These are phyloP conservation scores for Coregonus clupeaformis DNA, from an alignment of 2,113 vertebrate genomes.

Conservation along the genomic window DNA sequence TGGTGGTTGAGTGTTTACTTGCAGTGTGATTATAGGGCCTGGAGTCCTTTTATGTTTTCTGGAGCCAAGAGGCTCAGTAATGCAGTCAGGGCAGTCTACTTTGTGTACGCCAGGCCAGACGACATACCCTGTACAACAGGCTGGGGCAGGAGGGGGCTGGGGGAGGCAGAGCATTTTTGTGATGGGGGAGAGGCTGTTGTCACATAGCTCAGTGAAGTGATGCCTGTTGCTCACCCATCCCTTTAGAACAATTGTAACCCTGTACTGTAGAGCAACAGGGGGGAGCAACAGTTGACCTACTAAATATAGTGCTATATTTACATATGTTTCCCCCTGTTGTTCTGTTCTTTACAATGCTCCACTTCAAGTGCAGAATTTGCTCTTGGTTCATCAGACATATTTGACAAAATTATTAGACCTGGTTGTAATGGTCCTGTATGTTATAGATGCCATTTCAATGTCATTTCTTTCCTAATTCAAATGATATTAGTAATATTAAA, in stretches of 20 bases:
- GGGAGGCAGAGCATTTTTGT: constrained; percentile 18
- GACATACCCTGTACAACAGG: constrained; percentile 40
- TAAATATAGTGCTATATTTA: constrained; percentile 31
- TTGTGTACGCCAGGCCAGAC: not conserved
- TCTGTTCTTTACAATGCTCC: not conserved
- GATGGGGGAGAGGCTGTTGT: not conserved
- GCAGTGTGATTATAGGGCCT: not conserved
- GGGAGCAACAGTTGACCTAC: constrained; percentile 28
- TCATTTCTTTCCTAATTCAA: too few relatives aligned
- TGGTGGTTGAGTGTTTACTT: not conserved
- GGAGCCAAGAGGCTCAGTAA: constrained; percentile 14
- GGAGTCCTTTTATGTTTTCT: not conserved
- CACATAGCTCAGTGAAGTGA: constrained; percentile 13
- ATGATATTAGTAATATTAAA: too few relatives aligned
- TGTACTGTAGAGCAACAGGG: constrained; percentile 15
- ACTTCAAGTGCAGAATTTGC: too few relatives aligned
- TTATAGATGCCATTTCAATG: too few relatives aligned
- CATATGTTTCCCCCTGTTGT: constrained; percentile 5
- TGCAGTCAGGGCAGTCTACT: constrained; percentile 36
- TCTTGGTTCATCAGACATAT: too few relatives aligned
- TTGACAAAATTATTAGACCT: too few relatives aligned
- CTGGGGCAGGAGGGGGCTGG: constrained; percentile 35
- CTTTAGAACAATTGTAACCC: constrained; percentile 45
- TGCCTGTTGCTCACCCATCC: constrained; percentile 42
- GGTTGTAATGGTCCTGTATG: too few relatives aligned